Evolutionary conservation across 2,113 vertebrate genomes (phyloP).

Genomic region (Amblyornis subalaris): DNA sequence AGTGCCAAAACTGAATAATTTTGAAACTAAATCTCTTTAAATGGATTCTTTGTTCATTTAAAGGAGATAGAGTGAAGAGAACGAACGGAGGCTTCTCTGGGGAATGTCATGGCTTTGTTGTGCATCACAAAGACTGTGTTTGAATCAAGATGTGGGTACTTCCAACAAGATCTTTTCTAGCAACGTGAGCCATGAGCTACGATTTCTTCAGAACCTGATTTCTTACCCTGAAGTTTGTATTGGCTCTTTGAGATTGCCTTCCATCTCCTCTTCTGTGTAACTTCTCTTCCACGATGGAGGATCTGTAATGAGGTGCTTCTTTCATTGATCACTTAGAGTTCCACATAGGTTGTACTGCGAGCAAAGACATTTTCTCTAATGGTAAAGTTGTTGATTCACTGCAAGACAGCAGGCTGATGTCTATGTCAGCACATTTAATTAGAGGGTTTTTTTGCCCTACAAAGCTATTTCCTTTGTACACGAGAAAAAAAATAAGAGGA

Average conservation of each 20-base stretch:
- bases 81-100: neutral
- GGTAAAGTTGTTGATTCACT: neutral
- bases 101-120: constrained; percentile 10
- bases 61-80: neutral
- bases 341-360: neutral
- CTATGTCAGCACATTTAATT: neutral
- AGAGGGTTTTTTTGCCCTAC: neutral
- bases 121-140: neutral
- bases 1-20: constrained; percentile 19
- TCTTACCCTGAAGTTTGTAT: neutral
- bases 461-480: neutral
- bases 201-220: neutral
- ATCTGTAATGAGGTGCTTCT: neutral
- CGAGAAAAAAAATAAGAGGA: neutral
- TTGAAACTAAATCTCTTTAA: constrained; percentile 37
- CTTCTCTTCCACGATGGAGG: neutral
- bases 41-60: constrained; percentile 40
- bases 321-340: neutral
- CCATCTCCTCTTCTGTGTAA: neutral
- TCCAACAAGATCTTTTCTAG: neutral
- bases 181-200: neutral
- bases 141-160: neutral
- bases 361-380: neutral
- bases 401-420: neutral
- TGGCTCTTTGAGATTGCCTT: neutral